These are phyloP conservation scores for Xiphorhynchus erythropygius DNA, from an alignment of 2,797 vertebrate species.

Conservation along the genomic window DNA sequence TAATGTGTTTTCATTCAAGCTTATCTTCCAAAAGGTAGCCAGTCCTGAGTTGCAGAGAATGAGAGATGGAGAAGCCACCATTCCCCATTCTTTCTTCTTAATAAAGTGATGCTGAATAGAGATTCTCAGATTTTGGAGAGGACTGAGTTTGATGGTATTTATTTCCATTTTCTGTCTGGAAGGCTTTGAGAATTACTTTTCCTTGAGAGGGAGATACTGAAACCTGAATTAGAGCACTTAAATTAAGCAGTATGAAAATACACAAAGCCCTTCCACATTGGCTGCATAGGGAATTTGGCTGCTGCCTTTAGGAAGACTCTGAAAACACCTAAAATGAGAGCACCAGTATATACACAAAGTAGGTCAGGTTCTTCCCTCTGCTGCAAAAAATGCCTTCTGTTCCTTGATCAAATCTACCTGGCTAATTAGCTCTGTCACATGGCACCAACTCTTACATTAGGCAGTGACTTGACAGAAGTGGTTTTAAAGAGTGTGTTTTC, in stretches of 20 bases:
- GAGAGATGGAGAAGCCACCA: not conserved
- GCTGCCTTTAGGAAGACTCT: not conserved
- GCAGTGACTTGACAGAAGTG: not conserved
- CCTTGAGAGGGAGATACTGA: not conserved
- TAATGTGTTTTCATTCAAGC: not conserved
- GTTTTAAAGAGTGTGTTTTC: not conserved
- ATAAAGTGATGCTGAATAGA: not conserved
- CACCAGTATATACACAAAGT: not conserved
- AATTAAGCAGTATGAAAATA: not conserved
- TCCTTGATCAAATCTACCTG: not conserved
- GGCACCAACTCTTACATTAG: not conserved
- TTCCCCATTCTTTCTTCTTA: not conserved
- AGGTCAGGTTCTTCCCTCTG: not conserved
- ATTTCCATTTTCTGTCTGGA: not conserved
- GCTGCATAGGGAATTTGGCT: not conserved
- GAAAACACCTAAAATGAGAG: not conserved
- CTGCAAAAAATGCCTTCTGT: not conserved
- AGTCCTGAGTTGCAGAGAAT: not conserved
- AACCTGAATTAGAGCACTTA: not conserved
- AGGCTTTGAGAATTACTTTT: not conserved
- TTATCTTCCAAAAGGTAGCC: not conserved
- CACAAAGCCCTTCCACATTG: not conserved
- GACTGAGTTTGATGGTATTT: not conserved
- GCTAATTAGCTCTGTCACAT: not conserved
- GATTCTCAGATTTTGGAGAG: not conserved